Evolutionary conservation across 1,140 invertebrate species (phyloP).

Genomic region (Saxidomus purpurata): DNA sequence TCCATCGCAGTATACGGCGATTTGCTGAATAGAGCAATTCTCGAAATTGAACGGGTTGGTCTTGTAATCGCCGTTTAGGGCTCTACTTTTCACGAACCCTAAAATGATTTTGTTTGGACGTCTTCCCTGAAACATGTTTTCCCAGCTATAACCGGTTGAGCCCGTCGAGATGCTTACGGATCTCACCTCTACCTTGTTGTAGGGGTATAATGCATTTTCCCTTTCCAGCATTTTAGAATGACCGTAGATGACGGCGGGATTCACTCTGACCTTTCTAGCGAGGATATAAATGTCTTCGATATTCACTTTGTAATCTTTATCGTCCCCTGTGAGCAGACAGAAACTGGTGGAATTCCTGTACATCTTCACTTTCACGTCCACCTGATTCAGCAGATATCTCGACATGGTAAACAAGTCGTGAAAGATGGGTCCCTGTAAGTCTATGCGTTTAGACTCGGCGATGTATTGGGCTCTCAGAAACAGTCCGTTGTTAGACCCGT

Average conservation of each 20-base stretch:
- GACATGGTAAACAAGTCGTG: conserved; percentile 40
- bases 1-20: conserved; percentile 16
- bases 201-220: conserved; percentile 31
- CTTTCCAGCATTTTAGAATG: conserved; percentile 29
- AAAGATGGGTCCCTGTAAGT: conserved; percentile 32
- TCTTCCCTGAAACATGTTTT: conserved; percentile 26
- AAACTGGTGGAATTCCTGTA: conserved; percentile 17
- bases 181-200: neutral
- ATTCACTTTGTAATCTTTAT: neutral
- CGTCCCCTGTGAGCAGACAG: conserved; percentile 2
- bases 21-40: conserved; percentile 25
- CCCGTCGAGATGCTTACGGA: neutral
- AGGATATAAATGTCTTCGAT: conserved; percentile 41
- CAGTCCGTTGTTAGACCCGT: conserved; percentile 8
- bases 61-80: neutral
- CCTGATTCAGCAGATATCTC: conserved; percentile 41
- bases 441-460: neutral
- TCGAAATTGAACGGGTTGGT: conserved; percentile 26
- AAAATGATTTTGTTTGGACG: conserved; percentile 7
- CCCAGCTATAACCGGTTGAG: neutral
- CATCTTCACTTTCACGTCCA: conserved; percentile 40
- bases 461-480: neutral
- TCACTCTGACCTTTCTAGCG: conserved; percentile 17
- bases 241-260: conserved; percentile 46
- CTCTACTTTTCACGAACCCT: conserved; percentile 11